Evolutionary conservation across 1,140 invertebrate species (phyloP).

Genomic region (Drosophila teissieri): DNA sequence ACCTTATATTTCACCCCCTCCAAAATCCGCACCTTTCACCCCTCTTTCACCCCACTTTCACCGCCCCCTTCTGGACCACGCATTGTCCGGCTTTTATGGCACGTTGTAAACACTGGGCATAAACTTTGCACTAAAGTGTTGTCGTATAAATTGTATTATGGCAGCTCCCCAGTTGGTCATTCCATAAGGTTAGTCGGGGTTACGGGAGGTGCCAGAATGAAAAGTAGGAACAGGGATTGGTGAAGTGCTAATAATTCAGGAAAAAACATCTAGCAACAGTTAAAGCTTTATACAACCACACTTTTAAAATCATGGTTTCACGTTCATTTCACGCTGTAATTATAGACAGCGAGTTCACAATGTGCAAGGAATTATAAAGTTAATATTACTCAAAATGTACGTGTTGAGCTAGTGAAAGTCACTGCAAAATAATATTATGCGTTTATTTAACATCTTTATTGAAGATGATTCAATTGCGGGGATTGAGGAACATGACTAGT

Average conservation of each 20-base stretch:
- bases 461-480: neutral
- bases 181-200: slow-evolving; percentile 38
- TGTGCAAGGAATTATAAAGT: neutral
- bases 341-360: neutral
- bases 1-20: slow-evolving; percentile 1
- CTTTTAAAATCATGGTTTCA: neutral
- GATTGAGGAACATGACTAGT: neutral
- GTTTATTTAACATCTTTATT: neutral
- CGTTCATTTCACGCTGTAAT: neutral
- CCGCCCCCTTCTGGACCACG: slow-evolving; percentile 29
- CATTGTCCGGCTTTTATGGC: slow-evolving; percentile 80
- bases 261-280: slow-evolving; percentile 50
- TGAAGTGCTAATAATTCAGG: neutral
- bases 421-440: too few relatives aligned
- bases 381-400: too few relatives aligned
- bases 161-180: slow-evolving; percentile 76
- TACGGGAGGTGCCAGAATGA: neutral
- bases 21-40: slow-evolving; percentile 33
- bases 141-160: slow-evolving; percentile 83
- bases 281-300: slow-evolving; percentile 29
- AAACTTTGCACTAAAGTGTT: slow-evolving; percentile 83
- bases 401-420: too few relatives aligned
- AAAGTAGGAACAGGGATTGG: neutral
- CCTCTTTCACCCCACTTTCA: neutral
- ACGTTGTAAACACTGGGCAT: slow-evolving; percentile 79